These are phyloP conservation scores for Caenorhabditis angaria DNA, from an alignment of 2,888 invertebrate species.

Conservation along the genomic window DNA sequence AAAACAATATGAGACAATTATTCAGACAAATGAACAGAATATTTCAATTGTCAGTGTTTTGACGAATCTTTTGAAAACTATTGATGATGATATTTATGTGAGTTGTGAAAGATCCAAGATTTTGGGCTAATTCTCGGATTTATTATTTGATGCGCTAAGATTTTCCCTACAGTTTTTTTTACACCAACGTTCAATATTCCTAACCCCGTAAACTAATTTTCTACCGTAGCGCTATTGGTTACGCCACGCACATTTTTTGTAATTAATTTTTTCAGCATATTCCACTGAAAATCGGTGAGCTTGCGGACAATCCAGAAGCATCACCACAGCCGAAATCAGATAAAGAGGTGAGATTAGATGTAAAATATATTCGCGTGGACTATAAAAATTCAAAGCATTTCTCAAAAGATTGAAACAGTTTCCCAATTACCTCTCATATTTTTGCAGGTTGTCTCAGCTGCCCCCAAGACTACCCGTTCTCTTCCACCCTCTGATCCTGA, in stretches of 20 bases:
- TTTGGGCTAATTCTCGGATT: background rate
- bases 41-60: background rate
- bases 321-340: too few relatives aligned
- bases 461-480: background rate
- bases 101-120: background rate
- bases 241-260: too few relatives aligned
- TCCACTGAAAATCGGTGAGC: background rate
- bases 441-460: background rate
- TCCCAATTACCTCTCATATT: background rate
- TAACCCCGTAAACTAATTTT: too few relatives aligned
- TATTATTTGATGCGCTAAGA: too few relatives aligned
- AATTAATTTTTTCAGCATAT: background rate
- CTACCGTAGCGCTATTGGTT: too few relatives aligned
- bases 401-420: too few relatives aligned
- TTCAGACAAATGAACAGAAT: constrained; percentile 2
- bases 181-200: too few relatives aligned
- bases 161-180: too few relatives aligned
- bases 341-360: too few relatives aligned
- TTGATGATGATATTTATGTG: background rate
- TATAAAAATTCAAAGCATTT: too few relatives aligned
- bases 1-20: constrained; percentile 39
- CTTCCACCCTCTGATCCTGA: background rate
- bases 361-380: too few relatives aligned
- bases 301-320: background rate
- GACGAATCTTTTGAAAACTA: background rate